Percentiles rank a stretch among this genome's conserved stretches.
Conservation (phyloP, 2,888 invertebrate genomes). For the Dioctria linearis region DNA sequence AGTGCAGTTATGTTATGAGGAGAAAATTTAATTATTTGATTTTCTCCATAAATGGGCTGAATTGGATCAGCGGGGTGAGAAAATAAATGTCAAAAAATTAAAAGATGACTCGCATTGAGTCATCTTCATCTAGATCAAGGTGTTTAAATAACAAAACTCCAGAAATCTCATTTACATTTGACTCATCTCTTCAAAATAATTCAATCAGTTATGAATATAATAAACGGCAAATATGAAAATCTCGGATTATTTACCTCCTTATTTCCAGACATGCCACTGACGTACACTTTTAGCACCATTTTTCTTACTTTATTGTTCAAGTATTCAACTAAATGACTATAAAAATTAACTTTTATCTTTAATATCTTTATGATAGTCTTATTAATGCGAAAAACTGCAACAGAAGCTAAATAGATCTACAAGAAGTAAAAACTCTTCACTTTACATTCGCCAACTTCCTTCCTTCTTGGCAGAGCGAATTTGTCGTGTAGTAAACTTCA, state of each 20-base stretch:
- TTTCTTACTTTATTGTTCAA: slow-evolving; percentile 56
- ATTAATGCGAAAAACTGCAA: slow-evolving; percentile 2
- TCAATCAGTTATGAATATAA: no score
- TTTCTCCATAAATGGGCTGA: slow-evolving; percentile 35
- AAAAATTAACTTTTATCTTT: neutral
- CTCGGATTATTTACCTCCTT: slow-evolving; percentile 82
- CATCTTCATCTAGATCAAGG: neutral
- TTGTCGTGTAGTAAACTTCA: slow-evolving; percentile 27
- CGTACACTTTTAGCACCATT: slow-evolving; percentile 93
- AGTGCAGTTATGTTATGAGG: no score
- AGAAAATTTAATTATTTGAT: neutral
- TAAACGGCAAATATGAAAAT: no score
- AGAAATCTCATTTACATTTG: no score
- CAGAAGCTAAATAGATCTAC: slow-evolving; percentile 18
- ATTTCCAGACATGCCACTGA: slow-evolving; percentile 94
- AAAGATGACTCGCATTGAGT: neutral
- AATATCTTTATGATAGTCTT: neutral
- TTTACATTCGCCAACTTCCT: neutral
- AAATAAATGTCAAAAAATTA: slow-evolving; percentile 30
- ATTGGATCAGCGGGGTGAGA: neutral
- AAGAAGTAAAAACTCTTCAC: neutral
- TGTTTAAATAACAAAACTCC: no score
- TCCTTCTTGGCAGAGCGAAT: slow-evolving; percentile 22
- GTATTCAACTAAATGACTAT: neutral
- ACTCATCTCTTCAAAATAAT: no score